A percentile compares a stretch with the other conserved stretches of the same genome.
Conservation (phyloP, 2,797 vertebrate genomes). For the Falco peregrinus region DNA sequence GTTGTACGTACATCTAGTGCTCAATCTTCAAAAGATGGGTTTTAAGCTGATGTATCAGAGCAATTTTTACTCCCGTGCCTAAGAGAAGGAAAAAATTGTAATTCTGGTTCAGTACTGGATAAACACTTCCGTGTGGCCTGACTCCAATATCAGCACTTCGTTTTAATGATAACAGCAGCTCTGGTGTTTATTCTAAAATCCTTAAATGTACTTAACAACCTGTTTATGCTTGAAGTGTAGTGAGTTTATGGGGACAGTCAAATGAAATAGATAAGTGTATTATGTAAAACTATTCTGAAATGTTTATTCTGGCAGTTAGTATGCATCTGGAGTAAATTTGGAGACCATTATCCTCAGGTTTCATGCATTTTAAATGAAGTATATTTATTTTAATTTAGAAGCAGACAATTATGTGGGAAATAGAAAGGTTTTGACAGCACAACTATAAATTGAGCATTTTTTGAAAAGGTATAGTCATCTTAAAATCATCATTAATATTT, state of each 20-base stretch:
- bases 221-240: conserved; percentile 66
- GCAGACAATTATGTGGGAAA: conserved; percentile 31
- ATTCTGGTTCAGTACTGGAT: conserved; percentile 44
- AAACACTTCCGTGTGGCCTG: conserved; percentile 56
- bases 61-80: background rate
- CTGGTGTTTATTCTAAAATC: conserved; percentile 67
- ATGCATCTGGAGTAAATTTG: conserved; percentile 65
- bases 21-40: background rate
- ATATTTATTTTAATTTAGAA: conserved; percentile 57
- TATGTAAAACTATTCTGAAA: conserved; percentile 61
- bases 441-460: background rate
- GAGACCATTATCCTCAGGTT: conserved; percentile 16
- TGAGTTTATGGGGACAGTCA: conserved; percentile 59
- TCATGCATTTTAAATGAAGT: conserved; percentile 59
- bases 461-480: conserved; percentile 29
- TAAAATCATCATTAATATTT: conserved; percentile 44
- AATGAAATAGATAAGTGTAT: conserved; percentile 72
- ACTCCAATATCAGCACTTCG: conserved; percentile 62
- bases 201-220: conserved; percentile 73
- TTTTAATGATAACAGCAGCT: conserved; percentile 71
- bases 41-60: background rate
- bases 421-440: conserved; percentile 36
- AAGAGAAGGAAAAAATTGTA: conserved; percentile 31
- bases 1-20: background rate
- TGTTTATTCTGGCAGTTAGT: conserved; percentile 67